Evolutionary conservation across 2,888 invertebrate species (phyloP).

Genomic region (Ceriagrion tenellum): DNA sequence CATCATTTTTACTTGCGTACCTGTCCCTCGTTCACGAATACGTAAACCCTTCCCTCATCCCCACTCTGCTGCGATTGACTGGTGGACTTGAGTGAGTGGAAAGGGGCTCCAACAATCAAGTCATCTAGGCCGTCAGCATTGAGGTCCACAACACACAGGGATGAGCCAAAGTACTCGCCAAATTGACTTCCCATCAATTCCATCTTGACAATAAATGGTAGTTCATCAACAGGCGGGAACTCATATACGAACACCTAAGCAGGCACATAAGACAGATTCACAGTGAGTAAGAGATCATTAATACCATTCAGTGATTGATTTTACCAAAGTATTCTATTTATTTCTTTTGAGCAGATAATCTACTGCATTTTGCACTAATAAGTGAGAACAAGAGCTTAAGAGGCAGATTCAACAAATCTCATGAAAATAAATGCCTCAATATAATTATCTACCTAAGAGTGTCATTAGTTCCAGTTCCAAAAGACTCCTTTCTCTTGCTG

Average conservation of each 20-base stretch:
- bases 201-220: conserved; percentile 47
- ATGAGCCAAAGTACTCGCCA: conserved; percentile 85
- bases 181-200: conserved; percentile 79
- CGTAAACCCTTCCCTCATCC: conserved; percentile 83
- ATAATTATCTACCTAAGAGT: too few species aligned
- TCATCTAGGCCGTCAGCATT: conserved; percentile 83
- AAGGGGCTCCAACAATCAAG: conserved; percentile 84
- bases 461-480: too few species aligned
- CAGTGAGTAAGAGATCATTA: too few species aligned
- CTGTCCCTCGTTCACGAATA: conserved; percentile 77
- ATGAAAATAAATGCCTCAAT: too few species aligned
- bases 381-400: too few species aligned
- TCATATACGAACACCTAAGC: conserved; percentile 77
- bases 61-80: conserved; percentile 74
- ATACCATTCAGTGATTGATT: too few species aligned
- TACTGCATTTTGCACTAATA: too few species aligned
- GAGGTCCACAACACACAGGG: conserved; percentile 82
- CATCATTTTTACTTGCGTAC: conserved; percentile 68
- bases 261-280: too few species aligned
- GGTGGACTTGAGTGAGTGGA: conserved; percentile 72
- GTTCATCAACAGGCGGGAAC: conserved; percentile 74
- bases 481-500: too few species aligned
- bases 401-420: too few species aligned
- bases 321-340: too few species aligned
- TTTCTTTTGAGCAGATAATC: too few species aligned